Conservation (phyloP, 1,140 invertebrate genomes). For the Antheraea mylitta region DNA sequence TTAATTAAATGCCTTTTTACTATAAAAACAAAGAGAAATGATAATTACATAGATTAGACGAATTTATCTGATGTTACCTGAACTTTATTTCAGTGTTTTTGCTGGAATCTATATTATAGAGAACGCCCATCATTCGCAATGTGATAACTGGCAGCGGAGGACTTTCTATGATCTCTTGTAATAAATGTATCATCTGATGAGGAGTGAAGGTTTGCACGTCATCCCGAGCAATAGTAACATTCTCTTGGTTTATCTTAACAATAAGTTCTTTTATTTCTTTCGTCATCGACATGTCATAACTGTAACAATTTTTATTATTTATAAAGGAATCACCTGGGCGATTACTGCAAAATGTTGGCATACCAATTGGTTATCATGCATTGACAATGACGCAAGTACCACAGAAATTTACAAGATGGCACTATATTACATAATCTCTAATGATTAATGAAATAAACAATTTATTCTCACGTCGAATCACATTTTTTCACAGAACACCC, state of each 20-base stretch:
- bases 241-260: conserved; percentile 77
- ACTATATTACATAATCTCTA: no score
- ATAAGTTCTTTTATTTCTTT: conserved; percentile 83
- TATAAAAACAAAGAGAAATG: no score
- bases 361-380: no score
- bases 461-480: no score
- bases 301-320: conserved; percentile 47
- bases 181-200: conserved; percentile 86
- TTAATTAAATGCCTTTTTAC: no score
- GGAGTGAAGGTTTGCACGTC: conserved; percentile 78
- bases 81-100: conserved; percentile 92
- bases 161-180: conserved; percentile 84
- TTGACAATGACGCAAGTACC: no score
- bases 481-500: no score
- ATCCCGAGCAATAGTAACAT: conserved; percentile 17
- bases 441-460: no score
- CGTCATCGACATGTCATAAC: conserved; percentile 85
- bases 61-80: conserved; percentile 74
- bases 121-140: conserved; percentile 81
- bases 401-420: no score
- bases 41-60: no score
- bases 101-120: conserved; percentile 84
- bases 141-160: conserved; percentile 79
- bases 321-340: no score
- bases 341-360: no score